Evolutionary conservation across 2,113 vertebrate species (phyloP), one percentile per base, ranked within the genome.

Genomic region (Nyctereutes procyonoides): DNA sequence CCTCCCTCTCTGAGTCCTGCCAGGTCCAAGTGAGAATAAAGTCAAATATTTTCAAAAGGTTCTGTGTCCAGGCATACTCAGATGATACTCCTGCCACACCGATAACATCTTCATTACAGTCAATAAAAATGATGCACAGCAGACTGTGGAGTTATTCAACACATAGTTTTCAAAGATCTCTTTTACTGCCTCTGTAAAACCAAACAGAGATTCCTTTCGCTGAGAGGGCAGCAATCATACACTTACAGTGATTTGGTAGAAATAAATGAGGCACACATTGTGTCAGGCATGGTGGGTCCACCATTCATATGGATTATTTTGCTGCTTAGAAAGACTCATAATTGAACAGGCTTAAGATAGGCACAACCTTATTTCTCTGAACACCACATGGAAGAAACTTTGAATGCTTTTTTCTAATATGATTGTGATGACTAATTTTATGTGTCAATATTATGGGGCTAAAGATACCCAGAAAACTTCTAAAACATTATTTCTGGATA

Each of bases 121-220:
- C 98, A 77, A 96, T 98, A 98, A 98, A 98, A 98, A 69, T 97
- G 96, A 98, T 98, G 63, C 96, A 96, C 86, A 85, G 76, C 96
- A 93, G 96, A 92, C 92, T 14, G 17, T 0, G 16, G 96, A 97
- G 98, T 98, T 98, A 97, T 96, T 98, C 98, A 98, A 98, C 97
- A 98, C 98, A 98, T 97, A 92, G 80, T 97, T 98, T 98, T 98
- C 97, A 97, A 98, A 97, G 92, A 98, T 97, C 94, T 98, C 95
- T 97, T 99, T 99, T 98, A 98, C 95, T 98, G 95, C 90, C 38
- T 84, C 56, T 48, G 0, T 98, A 98, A 98, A 99, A 96, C 96
- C 97, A 97, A 95, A 53, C 95, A 88, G 96, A 96, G 98, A 98
- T 97, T 98, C 91, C 97, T 98, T 96, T 98, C 98, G 95, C 96